Conservation (phyloP, 2,113 vertebrate genomes). For the Jacana jacana region DNA sequence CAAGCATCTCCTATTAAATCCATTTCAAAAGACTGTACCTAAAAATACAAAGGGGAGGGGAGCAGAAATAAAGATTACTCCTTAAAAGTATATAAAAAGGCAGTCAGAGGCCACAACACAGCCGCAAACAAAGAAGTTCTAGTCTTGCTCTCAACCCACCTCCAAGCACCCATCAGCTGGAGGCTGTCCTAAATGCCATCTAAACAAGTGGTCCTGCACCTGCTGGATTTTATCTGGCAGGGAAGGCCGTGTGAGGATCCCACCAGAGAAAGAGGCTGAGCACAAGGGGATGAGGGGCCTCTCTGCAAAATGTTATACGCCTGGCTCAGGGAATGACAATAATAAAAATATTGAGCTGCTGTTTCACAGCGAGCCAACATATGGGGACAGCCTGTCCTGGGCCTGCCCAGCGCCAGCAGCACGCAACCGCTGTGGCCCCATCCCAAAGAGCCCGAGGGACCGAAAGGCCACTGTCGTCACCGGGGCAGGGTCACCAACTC, state of each 20-base stretch:
- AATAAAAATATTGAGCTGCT: not conserved
- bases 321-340: not conserved
- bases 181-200: not conserved
- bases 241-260: not conserved
- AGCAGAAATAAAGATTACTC: not conserved
- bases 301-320: not conserved
- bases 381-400: conserved; percentile 13
- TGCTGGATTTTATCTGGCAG: not conserved
- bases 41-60: not conserved
- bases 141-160: not conserved
- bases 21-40: not conserved
- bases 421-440: not conserved
- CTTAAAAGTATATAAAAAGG: not conserved
- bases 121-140: not conserved
- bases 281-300: not conserved
- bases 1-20: not conserved
- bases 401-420: not conserved
- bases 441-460: not conserved
- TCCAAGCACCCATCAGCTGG: not conserved
- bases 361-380: not conserved
- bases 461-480: not conserved
- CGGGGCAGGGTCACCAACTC: not conserved
- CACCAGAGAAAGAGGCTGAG: not conserved
- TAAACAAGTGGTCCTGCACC: not conserved
- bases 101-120: not conserved